Conservation (phyloP, 2,888 invertebrate genomes). For the Esperia sulphurella region DNA sequence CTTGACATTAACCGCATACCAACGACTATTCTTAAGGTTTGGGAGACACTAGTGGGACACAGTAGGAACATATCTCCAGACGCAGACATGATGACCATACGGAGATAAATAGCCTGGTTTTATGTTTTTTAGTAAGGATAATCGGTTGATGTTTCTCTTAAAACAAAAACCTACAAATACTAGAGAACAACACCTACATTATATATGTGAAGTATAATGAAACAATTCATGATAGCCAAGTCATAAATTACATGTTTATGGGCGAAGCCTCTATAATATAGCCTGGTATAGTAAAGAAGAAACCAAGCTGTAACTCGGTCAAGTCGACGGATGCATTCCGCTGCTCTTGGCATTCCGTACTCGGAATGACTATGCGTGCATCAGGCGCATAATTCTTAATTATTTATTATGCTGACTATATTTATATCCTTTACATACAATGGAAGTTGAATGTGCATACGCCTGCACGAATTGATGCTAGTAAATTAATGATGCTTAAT, state of each 20-base stretch:
- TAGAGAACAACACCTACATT: too few species aligned
- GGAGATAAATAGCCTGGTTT: too few species aligned
- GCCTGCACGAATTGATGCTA: background rate
- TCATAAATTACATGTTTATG: background rate
- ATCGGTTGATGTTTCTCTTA: too few species aligned
- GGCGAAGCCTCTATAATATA: background rate
- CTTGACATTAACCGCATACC: background rate
- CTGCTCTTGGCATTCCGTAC: slow-evolving; percentile 52
- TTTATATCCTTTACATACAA: background rate
- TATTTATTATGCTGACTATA: background rate
- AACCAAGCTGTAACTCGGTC: slow-evolving; percentile 48
- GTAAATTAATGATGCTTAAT: too few species aligned
- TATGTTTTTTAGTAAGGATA: too few species aligned
- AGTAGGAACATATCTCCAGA: too few species aligned
- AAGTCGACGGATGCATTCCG: slow-evolving; percentile 50
- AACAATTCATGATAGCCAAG: background rate
- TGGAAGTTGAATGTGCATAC: background rate
- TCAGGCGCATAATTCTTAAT: background rate
- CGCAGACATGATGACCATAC: too few species aligned
- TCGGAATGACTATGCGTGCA: background rate
- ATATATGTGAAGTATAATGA: too few species aligned
- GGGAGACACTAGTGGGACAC: too few species aligned
- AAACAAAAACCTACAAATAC: too few species aligned
- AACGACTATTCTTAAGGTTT: too few species aligned
- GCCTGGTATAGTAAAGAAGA: slow-evolving; percentile 25